Evolutionary conservation across 2,888 invertebrate species (phyloP).

Genomic region (Catocala nupta): DNA sequence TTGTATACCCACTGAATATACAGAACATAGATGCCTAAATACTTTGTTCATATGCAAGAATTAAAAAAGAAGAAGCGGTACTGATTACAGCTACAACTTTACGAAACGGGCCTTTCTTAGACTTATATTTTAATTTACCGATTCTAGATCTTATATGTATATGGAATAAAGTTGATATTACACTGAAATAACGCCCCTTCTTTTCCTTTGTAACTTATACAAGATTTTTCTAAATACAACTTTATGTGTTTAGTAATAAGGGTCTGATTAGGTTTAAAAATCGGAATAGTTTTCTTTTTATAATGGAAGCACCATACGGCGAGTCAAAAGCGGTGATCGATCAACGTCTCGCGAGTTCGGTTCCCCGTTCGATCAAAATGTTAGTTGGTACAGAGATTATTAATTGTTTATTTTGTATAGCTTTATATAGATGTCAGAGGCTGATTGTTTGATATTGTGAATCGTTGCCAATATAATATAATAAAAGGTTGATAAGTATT

Average conservation of each 20-base stretch:
- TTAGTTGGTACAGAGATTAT: conserved; percentile 58
- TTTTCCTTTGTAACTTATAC: neutral
- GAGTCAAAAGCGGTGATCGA: conserved; percentile 59
- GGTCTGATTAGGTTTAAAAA: conserved; percentile 11
- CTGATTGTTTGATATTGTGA: conserved; percentile 11
- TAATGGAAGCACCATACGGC: conserved; percentile 46
- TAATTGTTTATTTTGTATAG: conserved; percentile 55
- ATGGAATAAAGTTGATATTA: neutral
- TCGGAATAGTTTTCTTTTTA: conserved; percentile 26
- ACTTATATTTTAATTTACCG: neutral
- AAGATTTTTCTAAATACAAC: neutral
- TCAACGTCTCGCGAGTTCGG: conserved; percentile 60
- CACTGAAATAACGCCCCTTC: neutral
- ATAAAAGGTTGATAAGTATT: neutral
- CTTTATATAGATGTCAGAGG: conserved; percentile 25
- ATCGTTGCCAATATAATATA: neutral
- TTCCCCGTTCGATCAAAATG: conserved; percentile 63
- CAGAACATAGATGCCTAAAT: conserved; percentile 19
- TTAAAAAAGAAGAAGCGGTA: conserved; percentile 46
- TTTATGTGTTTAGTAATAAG: neutral
- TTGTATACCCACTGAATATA: neutral
- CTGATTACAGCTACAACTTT: conserved; percentile 40
- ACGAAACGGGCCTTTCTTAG: neutral
- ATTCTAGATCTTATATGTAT: conserved; percentile 1
- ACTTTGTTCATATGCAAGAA: conserved; percentile 46